Evolutionary conservation across 2,888 invertebrate genomes (phyloP).

Genomic region (Ornithoptera priamus): DNA sequence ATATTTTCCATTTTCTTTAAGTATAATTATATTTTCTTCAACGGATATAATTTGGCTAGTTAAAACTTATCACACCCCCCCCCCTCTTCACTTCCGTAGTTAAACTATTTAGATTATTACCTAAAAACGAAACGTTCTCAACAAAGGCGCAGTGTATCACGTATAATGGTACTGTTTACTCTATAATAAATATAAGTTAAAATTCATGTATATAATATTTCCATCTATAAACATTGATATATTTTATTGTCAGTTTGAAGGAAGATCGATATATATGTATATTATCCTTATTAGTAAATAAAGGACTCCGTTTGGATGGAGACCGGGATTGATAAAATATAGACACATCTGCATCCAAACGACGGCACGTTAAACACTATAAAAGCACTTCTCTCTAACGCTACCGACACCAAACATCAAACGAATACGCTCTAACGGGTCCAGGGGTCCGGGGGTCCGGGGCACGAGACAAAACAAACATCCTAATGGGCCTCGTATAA

Average conservation of each 20-base stretch:
- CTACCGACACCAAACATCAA: constrained; percentile 76
- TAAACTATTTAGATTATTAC: too few species aligned
- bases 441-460: constrained; percentile 39
- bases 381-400: constrained; percentile 73
- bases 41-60: too few species aligned
- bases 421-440: constrained; percentile 53
- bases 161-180: background rate
- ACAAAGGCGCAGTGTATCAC: background rate
- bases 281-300: constrained; percentile 16
- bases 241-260: constrained; percentile 19
- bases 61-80: too few species aligned
- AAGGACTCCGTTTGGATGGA: constrained; percentile 31
- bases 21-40: too few species aligned
- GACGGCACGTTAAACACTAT: constrained; percentile 53
- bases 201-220: background rate
- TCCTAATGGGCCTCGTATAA: constrained; percentile 48
- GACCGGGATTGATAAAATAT: constrained; percentile 22
- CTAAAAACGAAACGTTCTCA: too few species aligned
- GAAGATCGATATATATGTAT: constrained; percentile 12
- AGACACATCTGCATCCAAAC: constrained; percentile 41
- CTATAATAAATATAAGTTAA: too few species aligned
- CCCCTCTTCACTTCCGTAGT: too few species aligned
- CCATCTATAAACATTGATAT: background rate
- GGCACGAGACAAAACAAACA: constrained; percentile 45
- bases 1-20: too few species aligned